Evolutionary conservation across 1,140 invertebrate genomes (phyloP).

Genomic region (Cherax quadricarinatus): DNA sequence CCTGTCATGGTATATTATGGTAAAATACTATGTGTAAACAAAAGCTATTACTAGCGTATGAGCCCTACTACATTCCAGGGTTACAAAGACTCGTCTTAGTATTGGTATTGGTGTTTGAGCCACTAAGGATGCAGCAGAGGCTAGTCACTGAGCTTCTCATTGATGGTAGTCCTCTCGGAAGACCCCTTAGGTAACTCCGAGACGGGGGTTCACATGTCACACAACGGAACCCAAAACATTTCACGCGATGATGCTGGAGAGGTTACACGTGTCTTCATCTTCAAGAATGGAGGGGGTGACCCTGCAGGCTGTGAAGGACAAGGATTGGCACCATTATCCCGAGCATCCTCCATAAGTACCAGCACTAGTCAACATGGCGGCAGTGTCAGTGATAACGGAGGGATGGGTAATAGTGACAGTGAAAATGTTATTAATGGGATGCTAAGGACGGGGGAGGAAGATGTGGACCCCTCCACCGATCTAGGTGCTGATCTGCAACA

Average conservation of each 20-base stretch:
- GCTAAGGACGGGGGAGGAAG: slow-evolving; percentile 55
- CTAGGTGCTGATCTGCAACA: slow-evolving; percentile 71
- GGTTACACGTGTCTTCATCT: slow-evolving; percentile 65
- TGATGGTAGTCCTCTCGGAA: slow-evolving; percentile 58
- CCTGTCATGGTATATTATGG: neutral
- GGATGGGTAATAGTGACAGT: slow-evolving; percentile 62
- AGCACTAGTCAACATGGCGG: slow-evolving; percentile 61
- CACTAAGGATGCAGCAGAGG: neutral
- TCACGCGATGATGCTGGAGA: slow-evolving; percentile 64
- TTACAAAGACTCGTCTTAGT: slow-evolving; percentile 33
- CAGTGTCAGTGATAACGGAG: slow-evolving; percentile 61
- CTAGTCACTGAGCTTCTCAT: slow-evolving; percentile 60
- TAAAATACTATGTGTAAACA: slow-evolving; percentile 42
- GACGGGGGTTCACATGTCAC: slow-evolving; percentile 70
- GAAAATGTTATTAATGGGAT: slow-evolving; percentile 64
- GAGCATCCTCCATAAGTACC: slow-evolving; percentile 42
- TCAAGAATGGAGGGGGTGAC: slow-evolving; percentile 62
- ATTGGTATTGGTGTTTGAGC: neutral
- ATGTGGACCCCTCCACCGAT: slow-evolving; percentile 49
- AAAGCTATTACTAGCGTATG: slow-evolving; percentile 9
- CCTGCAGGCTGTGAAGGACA: slow-evolving; percentile 34
- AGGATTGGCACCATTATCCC: slow-evolving; percentile 36
- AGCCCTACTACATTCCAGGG: slow-evolving; percentile 15
- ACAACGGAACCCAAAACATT: slow-evolving; percentile 69
- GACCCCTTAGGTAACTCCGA: slow-evolving; percentile 62